These are phyloP conservation scores for Linurgus olivaceus DNA, from an alignment of 2,797 vertebrate species.

Conservation along the genomic window DNA sequence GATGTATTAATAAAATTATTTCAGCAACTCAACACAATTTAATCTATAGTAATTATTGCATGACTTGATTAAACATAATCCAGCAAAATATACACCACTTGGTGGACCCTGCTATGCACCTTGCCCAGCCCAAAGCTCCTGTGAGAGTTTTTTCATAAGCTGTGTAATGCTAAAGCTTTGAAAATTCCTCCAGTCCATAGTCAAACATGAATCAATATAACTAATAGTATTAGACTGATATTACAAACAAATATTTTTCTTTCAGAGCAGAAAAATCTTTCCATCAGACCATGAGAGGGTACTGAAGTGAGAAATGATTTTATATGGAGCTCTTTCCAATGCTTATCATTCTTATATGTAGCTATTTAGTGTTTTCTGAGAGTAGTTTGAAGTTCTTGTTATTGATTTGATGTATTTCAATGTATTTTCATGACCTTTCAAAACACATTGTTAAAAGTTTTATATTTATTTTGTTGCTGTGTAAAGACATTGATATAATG, in stretches of 20 bases:
- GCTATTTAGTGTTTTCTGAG: slow-evolving; percentile 47
- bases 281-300: slow-evolving; percentile 50
- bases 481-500: neutral
- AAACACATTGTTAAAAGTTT: slow-evolving; percentile 46
- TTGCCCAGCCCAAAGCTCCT: neutral
- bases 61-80: slow-evolving; percentile 46
- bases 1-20: slow-evolving; percentile 30
- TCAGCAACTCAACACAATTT: neutral
- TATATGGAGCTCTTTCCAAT: slow-evolving; percentile 48
- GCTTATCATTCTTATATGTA: slow-evolving; percentile 39
- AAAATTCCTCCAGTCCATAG: slow-evolving; percentile 8
- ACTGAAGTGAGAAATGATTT: slow-evolving; percentile 63
- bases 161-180: slow-evolving; percentile 5
- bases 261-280: slow-evolving; percentile 67
- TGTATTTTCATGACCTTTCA: slow-evolving; percentile 71
- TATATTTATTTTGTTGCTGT: neutral
- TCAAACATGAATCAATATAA: slow-evolving; percentile 28
- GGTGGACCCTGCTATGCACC: neutral
- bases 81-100: neutral
- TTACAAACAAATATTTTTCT: slow-evolving; percentile 65
- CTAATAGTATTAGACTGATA: slow-evolving; percentile 46
- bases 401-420: slow-evolving; percentile 68
- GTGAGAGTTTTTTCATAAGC: slow-evolving; percentile 13
- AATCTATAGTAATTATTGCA: slow-evolving; percentile 10
- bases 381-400: slow-evolving; percentile 40